Percentiles rank a stretch among this genome's conserved stretches.
Conservation (phyloP, 2,888 invertebrate species). For the Drosophila histrio region DNA sequence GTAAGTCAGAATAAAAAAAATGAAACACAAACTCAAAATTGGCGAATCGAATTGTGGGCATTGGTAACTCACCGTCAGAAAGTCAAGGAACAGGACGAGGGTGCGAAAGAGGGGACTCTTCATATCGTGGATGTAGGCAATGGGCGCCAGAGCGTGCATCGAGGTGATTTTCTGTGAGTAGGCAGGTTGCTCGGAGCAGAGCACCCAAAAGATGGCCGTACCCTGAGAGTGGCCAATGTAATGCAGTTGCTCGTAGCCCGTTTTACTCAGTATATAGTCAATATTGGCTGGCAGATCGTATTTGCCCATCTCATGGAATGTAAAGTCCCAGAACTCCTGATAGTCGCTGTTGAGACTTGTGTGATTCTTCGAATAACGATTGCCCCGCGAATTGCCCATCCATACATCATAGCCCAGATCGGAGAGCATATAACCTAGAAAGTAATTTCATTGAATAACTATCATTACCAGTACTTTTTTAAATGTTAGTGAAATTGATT, state of each 20-base stretch:
- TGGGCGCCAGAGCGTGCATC: constrained; percentile 86
- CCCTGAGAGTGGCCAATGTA: constrained; percentile 93
- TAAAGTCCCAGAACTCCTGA: constrained; percentile 87
- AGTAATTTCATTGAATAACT: not conserved
- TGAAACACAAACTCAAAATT: not conserved
- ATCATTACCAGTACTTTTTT: not conserved
- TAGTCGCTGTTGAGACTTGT: constrained; percentile 81
- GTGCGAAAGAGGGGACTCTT: constrained; percentile 84
- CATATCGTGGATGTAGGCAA: constrained; percentile 85
- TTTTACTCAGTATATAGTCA: constrained; percentile 87
- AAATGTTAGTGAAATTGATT: too few species aligned
- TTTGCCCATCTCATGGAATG: constrained; percentile 90
- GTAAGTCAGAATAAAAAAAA: constrained; percentile 1
- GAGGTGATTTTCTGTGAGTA: constrained; percentile 86
- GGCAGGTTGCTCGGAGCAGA: constrained; percentile 85
- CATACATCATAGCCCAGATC: constrained; percentile 84
- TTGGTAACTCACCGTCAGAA: constrained; percentile 79
- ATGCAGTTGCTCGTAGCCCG: constrained; percentile 87
- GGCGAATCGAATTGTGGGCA: constrained; percentile 5
- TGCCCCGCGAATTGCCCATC: constrained; percentile 84
- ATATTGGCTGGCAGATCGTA: constrained; percentile 93
- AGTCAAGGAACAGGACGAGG: constrained; percentile 82
- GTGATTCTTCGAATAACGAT: constrained; percentile 84
- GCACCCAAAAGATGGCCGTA: constrained; percentile 86
- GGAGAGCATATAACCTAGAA: constrained; percentile 83